Base-by-base conservation (phyloP, 2,113 vertebrate genomes). In the Lampris incognitus region DNA sequence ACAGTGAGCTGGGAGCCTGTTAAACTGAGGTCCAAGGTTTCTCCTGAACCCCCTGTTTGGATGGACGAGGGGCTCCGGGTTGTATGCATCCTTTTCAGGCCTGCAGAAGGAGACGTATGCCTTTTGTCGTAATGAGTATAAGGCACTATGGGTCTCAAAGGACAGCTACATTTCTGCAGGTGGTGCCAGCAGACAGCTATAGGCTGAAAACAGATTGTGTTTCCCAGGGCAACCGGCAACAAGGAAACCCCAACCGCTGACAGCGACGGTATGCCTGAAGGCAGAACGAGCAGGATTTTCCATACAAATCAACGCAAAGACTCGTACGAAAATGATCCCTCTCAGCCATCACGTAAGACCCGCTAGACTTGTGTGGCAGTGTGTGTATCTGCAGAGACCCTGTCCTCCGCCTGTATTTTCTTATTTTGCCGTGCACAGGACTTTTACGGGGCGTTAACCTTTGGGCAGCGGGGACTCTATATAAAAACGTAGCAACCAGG, bases 31-130 rank as follows among this genome's bases (percentile, higher is more conserved):
- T 96, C 97, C 58, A 89, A 6, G 0, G 75, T 42, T 0, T 91
- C 94, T 0, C 90, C 85, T 0, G 92, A 5, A 1, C 82, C 72
- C 0, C 78, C 41, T 0, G 90, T 66, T 6, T 42, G 93, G 41
- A 87, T 78, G 9, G 94, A 92, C 6, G 91, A 77, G 5, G 94
- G 86, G 80, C 95, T 92, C 2, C 94, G 95, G 10, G 92, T 82
- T 4, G 95, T 92, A 85, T 95, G 97, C 98, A 99, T 98, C 86
- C 69, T 90, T 44, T 64, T 41, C 9, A 74, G 40, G 69, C 60
- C 86, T 87, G 66, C 0, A 6, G 1, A 65, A 55, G 72, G 55
- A 70, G 1, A 42, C 8, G 7, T 10, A 9, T 13, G 13, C 60
- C 36, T 61, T 37, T 11, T 7, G 37, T 5, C 2, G 51, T 68